Percentiles rank a stretch among this genome's conserved stretches.
Evolutionary conservation across 1,140 invertebrate genomes (phyloP).

Genomic region (Atta texana): DNA sequence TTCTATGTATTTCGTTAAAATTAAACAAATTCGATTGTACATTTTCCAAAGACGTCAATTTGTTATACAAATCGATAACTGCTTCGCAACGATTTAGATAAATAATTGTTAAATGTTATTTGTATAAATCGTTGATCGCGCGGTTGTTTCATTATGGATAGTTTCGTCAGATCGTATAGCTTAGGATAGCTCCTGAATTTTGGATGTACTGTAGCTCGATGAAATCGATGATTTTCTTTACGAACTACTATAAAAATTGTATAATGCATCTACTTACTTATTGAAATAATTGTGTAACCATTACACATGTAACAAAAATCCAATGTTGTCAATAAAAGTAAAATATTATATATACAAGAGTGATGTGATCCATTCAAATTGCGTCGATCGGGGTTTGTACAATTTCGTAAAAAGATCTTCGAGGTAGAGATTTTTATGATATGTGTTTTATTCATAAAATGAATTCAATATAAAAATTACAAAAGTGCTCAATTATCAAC

Average conservation of each 20-base stretch:
- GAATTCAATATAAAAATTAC: conserved; percentile 56
- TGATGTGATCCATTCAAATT: not conserved
- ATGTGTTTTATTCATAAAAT: conserved; percentile 56
- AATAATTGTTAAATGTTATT: conserved; percentile 25
- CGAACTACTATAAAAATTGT: conserved; percentile 74
- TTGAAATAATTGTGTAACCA: conserved; percentile 80
- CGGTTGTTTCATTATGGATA: conserved; percentile 6
- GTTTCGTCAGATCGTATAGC: conserved; percentile 34
- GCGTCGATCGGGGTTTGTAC: not conserved
- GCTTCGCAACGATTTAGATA: conserved; percentile 34
- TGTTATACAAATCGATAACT: conserved; percentile 28
- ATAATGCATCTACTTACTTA: conserved; percentile 81
- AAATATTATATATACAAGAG: conserved; percentile 74
- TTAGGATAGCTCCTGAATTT: conserved; percentile 65
- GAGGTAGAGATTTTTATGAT: not conserved
- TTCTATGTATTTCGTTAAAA: conserved; percentile 32
- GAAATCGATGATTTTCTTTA: conserved; percentile 71
- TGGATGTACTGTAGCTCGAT: conserved; percentile 68
- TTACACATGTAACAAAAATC: conserved; percentile 83
- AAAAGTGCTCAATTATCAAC: conserved; percentile 47
- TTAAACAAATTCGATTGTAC: conserved; percentile 39
- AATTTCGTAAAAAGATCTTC: not conserved
- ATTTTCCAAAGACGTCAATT: conserved; percentile 37
- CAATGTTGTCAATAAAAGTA: conserved; percentile 84
- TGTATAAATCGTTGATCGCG: conserved; percentile 24